These are phyloP conservation scores for Nymphicus hollandicus DNA, from an alignment of 2,113 vertebrate species.

Conservation along the genomic window DNA sequence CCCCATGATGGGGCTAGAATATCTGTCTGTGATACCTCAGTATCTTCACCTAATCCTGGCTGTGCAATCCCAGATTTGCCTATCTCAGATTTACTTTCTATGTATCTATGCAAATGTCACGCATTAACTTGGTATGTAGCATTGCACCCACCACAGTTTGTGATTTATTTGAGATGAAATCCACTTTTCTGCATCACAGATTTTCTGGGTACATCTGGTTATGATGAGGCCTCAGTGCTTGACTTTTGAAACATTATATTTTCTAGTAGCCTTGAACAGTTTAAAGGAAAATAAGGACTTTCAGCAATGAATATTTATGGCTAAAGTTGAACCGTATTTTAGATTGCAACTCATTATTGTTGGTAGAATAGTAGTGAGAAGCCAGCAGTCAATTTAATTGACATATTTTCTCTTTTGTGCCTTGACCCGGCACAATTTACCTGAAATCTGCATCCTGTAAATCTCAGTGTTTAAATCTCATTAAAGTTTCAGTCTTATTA, in stretches of 20 bases:
- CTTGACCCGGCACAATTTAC: not conserved
- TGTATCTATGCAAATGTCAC: not conserved
- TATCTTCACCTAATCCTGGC: not conserved
- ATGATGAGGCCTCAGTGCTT: not conserved
- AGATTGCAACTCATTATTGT: not conserved
- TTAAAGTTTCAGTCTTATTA: not conserved
- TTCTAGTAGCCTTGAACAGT: not conserved
- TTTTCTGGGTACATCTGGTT: not conserved
- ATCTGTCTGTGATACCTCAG: not conserved
- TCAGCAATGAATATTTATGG: conserved; percentile 29
- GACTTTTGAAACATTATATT: not conserved
- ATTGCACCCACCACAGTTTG: not conserved
- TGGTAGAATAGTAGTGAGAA: not conserved
- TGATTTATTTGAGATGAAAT: not conserved
- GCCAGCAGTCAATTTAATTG: not conserved
- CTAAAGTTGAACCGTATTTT: not conserved
- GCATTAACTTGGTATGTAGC: not conserved
- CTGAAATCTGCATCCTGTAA: not conserved
- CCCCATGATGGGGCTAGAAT: rapidly evolving
- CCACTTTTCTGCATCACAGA: not conserved
- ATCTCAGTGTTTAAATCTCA: not conserved
- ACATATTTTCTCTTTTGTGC: not conserved
- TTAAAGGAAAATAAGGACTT: not conserved
- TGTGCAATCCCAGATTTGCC: not conserved
- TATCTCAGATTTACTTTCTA: not conserved